phyloP scores from a whole-genome alignment of 2,113 vertebrate genomes.

The Cephalopterus ornatus region DNA sequence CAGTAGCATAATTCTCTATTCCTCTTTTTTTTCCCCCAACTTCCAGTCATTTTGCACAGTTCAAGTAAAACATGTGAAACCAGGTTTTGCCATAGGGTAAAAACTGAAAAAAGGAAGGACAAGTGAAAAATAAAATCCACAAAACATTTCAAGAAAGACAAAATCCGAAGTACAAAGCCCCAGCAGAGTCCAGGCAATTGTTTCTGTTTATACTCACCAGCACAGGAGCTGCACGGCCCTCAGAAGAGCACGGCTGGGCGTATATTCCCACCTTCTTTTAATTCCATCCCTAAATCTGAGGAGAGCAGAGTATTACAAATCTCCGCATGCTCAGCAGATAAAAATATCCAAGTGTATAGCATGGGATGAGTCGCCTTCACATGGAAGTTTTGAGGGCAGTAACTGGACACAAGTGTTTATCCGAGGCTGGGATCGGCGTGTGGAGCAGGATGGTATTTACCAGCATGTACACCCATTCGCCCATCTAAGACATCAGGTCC shows the following conservation, averaged over 20 bases:
- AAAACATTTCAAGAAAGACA: background rate
- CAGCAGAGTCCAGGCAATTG: background rate
- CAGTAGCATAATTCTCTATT: background rate
- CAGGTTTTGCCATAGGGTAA: background rate
- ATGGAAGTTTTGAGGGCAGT: background rate
- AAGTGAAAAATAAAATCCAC: background rate
- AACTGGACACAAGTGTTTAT: background rate
- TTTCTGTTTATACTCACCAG: background rate
- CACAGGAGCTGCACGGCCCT: background rate
- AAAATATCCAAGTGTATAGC: background rate
- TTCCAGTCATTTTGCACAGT: background rate
- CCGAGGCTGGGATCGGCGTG: background rate
- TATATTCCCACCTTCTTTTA: background rate
- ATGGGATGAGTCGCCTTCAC: rapidly evolving
- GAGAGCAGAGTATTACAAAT: background rate
- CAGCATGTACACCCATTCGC: background rate
- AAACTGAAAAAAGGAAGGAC: background rate
- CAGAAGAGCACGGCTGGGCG: background rate
- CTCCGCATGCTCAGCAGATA: background rate
- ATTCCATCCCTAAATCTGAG: background rate
- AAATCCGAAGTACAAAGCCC: rapidly evolving
- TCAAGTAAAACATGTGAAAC: background rate
- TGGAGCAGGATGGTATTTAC: background rate
- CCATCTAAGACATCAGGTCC: background rate
- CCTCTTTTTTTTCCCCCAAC: background rate